These are phyloP conservation scores for Fratercula arctica DNA, from an alignment of 2,797 vertebrate species.

Conservation along the genomic window DNA sequence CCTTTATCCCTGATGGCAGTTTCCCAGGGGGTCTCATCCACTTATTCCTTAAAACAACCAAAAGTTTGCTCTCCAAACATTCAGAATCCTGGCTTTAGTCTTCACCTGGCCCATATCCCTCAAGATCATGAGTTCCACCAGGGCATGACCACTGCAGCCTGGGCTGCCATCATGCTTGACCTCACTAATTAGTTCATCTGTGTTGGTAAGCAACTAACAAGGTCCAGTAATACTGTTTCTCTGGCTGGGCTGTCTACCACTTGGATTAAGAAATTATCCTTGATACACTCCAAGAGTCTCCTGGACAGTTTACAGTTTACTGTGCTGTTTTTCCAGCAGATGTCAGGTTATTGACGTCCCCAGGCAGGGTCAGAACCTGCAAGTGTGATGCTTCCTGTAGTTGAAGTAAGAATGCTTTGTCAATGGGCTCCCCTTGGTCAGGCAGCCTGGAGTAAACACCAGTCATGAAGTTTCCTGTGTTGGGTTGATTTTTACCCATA, in stretches of 20 bases:
- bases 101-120: not conserved
- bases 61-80: not conserved
- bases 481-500: not conserved
- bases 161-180: not conserved
- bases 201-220: not conserved
- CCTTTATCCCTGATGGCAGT: not conserved
- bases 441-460: not conserved
- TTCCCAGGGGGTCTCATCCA: not conserved
- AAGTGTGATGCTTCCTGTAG: not conserved
- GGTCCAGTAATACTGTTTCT: not conserved
- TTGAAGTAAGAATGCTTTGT: not conserved
- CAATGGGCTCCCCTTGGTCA: not conserved
- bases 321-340: not conserved
- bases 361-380: not conserved
- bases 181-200: not conserved
- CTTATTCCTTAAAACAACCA: not conserved
- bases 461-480: not conserved
- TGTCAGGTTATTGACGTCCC: not conserved
- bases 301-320: not conserved
- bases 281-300: not conserved
- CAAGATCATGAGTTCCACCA: not conserved
- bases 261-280: not conserved
- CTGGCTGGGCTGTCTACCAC: not conserved
- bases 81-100: not conserved
- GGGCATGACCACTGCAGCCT: not conserved